Conservation (phyloP, 1,140 invertebrate species). For the Papilio xuthus region DNA sequence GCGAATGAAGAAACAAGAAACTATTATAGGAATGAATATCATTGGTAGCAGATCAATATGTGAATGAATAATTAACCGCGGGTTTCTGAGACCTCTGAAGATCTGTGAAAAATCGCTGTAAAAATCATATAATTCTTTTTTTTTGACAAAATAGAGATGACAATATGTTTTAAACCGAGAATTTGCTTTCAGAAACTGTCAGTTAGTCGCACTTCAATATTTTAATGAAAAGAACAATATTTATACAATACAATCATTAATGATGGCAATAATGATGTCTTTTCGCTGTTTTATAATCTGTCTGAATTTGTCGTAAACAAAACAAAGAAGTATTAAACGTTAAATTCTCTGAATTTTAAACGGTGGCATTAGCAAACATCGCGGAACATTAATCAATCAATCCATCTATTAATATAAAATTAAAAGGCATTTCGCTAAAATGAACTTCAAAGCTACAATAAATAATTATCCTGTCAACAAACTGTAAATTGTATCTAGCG, state of each 20-base stretch:
- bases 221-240: background rate
- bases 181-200: no score
- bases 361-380: background rate
- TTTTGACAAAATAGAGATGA: no score
- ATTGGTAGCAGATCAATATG: no score
- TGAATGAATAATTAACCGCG: no score
- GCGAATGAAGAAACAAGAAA: no score
- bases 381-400: conserved; percentile 1
- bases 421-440: conserved; percentile 12
- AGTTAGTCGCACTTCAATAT: no score
- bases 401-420: conserved; percentile 8
- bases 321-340: background rate
- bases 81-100: no score
- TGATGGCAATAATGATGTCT: no score
- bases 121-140: no score
- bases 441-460: conserved; percentile 21
- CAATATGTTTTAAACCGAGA: no score
- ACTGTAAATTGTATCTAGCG: conserved; percentile 4
- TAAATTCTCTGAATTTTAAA: background rate
- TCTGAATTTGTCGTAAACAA: background rate
- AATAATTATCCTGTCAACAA: conserved; percentile 27
- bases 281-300: background rate
- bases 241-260: background rate
- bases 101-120: no score
- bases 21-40: no score